phyloP scores from a whole-genome alignment of 1,140 invertebrate species.

The Bombus impatiens region DNA sequence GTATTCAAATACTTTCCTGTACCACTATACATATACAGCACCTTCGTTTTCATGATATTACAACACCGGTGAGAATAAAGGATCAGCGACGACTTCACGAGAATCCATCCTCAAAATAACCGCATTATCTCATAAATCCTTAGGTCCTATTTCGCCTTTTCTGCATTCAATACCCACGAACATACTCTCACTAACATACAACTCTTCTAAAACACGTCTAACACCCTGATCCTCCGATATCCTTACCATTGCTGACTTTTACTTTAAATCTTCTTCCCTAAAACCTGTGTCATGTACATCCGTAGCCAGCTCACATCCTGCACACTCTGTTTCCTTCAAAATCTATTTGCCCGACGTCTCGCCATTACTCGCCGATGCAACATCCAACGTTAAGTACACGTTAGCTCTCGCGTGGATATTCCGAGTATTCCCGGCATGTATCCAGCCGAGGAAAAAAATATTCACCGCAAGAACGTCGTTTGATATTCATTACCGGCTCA shows the following conservation, averaged over 20 bases:
- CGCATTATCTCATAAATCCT: background rate
- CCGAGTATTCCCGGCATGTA: slow-evolving; percentile 39
- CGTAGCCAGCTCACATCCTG: background rate
- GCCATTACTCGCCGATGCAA: background rate
- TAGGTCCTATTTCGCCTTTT: background rate
- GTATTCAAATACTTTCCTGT: no score
- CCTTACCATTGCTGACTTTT: no score
- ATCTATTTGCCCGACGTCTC: background rate
- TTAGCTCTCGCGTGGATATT: background rate
- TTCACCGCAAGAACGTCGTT: slow-evolving; percentile 36
- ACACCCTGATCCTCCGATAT: no score
- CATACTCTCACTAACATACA: no score
- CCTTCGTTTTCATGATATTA: no score
- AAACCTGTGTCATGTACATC: background rate
- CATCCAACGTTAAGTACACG: background rate
- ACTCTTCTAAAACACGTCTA: no score
- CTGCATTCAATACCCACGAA: no score
- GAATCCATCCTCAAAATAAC: no score
- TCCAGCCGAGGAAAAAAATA: slow-evolving; percentile 15
- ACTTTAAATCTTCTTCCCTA: background rate
- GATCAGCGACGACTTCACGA: no score
- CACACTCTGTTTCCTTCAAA: background rate
- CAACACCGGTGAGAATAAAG: no score
- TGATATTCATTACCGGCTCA: slow-evolving; percentile 53
- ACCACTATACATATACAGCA: no score